Percentiles rank a stretch among this genome's conserved stretches.
Evolutionary conservation across 2,888 invertebrate species (phyloP).

Genomic region (Branchellion lobata): DNA sequence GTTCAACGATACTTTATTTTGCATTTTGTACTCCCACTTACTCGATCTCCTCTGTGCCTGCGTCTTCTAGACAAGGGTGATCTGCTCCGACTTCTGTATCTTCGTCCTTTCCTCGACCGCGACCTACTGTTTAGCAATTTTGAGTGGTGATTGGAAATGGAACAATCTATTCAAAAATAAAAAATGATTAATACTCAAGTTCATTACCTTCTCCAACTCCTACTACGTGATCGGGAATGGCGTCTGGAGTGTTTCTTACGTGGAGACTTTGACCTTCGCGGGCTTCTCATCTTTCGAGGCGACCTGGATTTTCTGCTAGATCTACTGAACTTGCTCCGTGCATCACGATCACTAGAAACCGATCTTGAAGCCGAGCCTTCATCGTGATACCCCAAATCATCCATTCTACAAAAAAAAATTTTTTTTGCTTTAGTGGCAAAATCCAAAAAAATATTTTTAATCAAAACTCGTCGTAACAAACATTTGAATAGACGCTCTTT

Average conservation of each 20-base stretch:
- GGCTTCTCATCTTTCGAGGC: not conserved
- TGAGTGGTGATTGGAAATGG: no score
- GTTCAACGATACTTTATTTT: no score
- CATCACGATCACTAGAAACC: not conserved
- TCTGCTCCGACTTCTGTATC: conserved; percentile 49
- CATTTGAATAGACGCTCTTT: not conserved
- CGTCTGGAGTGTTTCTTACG: not conserved
- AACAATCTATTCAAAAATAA: not conserved
- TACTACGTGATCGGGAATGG: not conserved
- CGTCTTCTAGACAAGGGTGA: conserved; percentile 74
- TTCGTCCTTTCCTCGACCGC: conserved; percentile 22
- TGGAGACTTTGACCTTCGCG: not conserved
- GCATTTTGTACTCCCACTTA: no score
- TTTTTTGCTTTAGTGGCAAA: not conserved
- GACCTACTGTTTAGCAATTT: conserved; percentile 33
- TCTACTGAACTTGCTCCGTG: not conserved
- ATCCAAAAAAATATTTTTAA: not conserved
- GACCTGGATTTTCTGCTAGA: not conserved
- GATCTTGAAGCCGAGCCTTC: no score
- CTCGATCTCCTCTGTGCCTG: conserved; percentile 73
- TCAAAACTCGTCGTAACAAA: not conserved
- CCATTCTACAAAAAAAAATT: conserved; percentile 4
- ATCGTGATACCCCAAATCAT: no score
- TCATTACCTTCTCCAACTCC: not conserved
- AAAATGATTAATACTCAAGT: not conserved